These are phyloP conservation scores for Argentina silus DNA, from an alignment of 2,797 vertebrate genomes.

Conservation along the genomic window DNA sequence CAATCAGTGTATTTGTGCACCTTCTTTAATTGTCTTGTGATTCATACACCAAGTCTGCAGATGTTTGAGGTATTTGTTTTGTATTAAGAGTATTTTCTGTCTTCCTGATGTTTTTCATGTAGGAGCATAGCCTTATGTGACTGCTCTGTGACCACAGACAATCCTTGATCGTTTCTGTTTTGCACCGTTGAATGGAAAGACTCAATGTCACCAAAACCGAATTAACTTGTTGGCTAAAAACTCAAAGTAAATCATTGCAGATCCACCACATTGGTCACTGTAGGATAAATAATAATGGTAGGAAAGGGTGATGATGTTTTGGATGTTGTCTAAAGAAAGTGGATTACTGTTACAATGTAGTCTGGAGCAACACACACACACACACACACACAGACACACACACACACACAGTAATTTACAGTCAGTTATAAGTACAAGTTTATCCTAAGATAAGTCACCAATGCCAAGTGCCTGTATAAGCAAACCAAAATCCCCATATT, in stretches of 20 bases:
- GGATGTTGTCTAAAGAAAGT: constrained; percentile 17
- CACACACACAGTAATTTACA: constrained; percentile 12
- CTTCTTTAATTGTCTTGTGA: constrained; percentile 50
- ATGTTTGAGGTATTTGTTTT: constrained; percentile 33
- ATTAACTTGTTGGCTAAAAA: constrained; percentile 47
- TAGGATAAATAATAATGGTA: not conserved
- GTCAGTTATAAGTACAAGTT: not conserved
- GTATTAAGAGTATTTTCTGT: constrained; percentile 38
- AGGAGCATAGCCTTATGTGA: constrained; percentile 53
- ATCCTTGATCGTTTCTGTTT: constrained; percentile 57
- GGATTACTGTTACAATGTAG: constrained; percentile 27
- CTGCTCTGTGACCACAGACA: constrained; percentile 63
- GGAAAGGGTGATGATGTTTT: not conserved
- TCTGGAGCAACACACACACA: constrained; percentile 10
- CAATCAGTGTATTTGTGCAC: constrained; percentile 69
- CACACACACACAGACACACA: constrained; percentile 6
- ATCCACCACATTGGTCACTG: constrained; percentile 10
- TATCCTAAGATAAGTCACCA: constrained; percentile 5
- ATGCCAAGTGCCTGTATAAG: constrained; percentile 21
- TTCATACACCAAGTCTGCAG: constrained; percentile 60
- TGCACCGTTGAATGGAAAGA: constrained; percentile 32
- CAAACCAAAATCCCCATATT: constrained; percentile 26
- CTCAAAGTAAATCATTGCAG: not conserved
- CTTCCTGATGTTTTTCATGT: constrained; percentile 37
- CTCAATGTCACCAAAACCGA: constrained; percentile 54